These are phyloP conservation scores for Pempheris klunzingeri DNA, from an alignment of 2,797 vertebrate species.

Conservation along the genomic window DNA sequence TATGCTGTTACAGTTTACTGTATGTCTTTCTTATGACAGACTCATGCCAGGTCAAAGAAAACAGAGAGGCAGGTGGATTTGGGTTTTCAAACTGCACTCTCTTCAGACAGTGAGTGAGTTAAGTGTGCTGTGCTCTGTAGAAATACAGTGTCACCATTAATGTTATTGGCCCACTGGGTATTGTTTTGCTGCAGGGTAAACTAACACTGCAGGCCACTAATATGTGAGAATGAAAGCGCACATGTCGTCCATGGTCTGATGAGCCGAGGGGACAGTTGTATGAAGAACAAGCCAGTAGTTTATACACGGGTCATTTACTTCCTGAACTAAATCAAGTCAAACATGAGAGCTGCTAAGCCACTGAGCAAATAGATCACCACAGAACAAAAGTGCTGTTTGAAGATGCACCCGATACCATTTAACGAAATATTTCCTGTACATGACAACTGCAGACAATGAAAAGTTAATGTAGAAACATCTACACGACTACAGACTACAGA, in stretches of 20 bases:
- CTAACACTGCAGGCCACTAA: constrained; percentile 39
- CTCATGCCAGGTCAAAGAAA: background rate
- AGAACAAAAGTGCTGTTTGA: constrained; percentile 25
- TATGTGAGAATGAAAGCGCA: constrained; percentile 38
- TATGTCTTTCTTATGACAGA: background rate
- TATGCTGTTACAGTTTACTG: background rate
- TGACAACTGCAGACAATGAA: constrained; percentile 13
- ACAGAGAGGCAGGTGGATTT: background rate
- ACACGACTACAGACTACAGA: background rate
- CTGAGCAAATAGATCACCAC: background rate
- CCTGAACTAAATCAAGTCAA: constrained; percentile 26
- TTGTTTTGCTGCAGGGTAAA: constrained; percentile 33
- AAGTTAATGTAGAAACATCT: background rate
- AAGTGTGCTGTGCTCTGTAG: background rate
- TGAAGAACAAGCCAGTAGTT: constrained; percentile 44
- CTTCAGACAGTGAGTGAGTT: background rate
- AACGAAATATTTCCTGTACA: constrained; percentile 50
- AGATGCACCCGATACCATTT: constrained; percentile 10
- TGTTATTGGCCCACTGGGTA: constrained; percentile 22
- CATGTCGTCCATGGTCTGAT: constrained; percentile 44
- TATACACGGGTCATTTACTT: constrained; percentile 52
- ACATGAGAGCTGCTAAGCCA: constrained; percentile 34
- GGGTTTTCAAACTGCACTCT: background rate
- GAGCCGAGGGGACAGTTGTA: constrained; percentile 29
- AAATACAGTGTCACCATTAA: constrained; percentile 6